phyloP scores from a whole-genome alignment of 2,797 vertebrate species.

The Emydoidea blandingii region DNA sequence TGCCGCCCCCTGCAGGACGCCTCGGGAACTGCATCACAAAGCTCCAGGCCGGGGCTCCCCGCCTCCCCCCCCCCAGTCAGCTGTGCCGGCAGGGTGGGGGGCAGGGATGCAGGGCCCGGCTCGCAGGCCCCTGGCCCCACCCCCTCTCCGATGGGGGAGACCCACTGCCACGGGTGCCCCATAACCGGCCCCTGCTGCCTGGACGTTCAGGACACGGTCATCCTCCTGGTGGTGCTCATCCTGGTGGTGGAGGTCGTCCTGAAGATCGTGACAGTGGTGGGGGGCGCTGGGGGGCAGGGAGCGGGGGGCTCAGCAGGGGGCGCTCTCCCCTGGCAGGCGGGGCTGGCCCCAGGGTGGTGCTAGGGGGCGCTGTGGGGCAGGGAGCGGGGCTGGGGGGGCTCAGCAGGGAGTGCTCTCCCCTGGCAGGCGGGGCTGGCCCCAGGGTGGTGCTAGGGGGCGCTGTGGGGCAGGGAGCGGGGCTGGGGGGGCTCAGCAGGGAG shows the following conservation, averaged over 20 bases:
- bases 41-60: not conserved
- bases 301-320: not conserved
- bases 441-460: no score
- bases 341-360: no score
- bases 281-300: not conserved
- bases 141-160: not conserved
- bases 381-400: no score
- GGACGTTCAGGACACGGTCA: slow-evolving; percentile 20
- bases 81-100: not conserved
- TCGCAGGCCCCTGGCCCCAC: not conserved
- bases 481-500: no score
- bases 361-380: no score
- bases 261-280: not conserved
- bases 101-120: not conserved
- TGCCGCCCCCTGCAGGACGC: not conserved
- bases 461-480: no score
- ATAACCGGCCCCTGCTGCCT: not conserved
- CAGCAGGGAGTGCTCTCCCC: no score
- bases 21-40: not conserved
- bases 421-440: no score
- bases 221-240: not conserved
- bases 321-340: no score
- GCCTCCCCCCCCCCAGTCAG: not conserved
- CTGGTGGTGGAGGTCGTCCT: not conserved
- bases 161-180: not conserved